A percentile compares a stretch with the other conserved stretches of the same genome.
Evolutionary conservation across 2,113 vertebrate species (phyloP).

Genomic region (Rhea pennata): DNA sequence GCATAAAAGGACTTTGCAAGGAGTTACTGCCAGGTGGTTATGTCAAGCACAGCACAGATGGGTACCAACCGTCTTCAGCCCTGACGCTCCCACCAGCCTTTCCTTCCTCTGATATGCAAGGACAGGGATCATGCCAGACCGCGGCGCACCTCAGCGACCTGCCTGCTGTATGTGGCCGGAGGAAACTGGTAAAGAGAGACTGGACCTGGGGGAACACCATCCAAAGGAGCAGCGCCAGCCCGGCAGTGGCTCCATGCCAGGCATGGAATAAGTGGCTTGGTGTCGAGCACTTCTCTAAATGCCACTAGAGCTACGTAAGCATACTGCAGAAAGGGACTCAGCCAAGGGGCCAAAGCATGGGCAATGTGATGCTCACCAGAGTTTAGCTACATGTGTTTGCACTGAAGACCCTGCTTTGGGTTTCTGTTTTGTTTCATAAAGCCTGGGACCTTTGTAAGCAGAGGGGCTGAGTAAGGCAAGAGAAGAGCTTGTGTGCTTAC

Average conservation of each 20-base stretch:
- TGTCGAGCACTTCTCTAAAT: neutral
- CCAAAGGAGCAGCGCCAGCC: neutral
- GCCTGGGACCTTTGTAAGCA: neutral
- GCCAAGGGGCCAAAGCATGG: neutral
- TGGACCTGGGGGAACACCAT: neutral
- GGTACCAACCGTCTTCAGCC: neutral
- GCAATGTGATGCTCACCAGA: neutral
- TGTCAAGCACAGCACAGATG: neutral
- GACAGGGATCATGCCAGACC: too few relatives aligned
- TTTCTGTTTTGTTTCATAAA: slow-evolving; percentile 47
- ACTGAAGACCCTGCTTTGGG: neutral
- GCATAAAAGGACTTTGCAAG: neutral
- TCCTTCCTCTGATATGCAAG: neutral
- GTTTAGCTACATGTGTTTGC: neutral
- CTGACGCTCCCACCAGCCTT: neutral
- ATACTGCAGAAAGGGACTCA: neutral
- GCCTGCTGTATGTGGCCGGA: neutral
- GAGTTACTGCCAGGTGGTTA: neutral
- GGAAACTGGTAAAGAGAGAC: neutral
- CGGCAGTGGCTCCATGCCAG: neutral
- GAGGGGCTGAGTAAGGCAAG: neutral
- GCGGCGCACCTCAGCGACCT: rapidly evolving
- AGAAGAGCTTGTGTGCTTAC: slow-evolving; percentile 20
- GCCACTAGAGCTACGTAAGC: rapidly evolving
- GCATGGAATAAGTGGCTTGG: neutral